These are phyloP conservation scores for Diogma glabrata DNA, from an alignment of 2,888 invertebrate genomes.

Conservation along the genomic window DNA sequence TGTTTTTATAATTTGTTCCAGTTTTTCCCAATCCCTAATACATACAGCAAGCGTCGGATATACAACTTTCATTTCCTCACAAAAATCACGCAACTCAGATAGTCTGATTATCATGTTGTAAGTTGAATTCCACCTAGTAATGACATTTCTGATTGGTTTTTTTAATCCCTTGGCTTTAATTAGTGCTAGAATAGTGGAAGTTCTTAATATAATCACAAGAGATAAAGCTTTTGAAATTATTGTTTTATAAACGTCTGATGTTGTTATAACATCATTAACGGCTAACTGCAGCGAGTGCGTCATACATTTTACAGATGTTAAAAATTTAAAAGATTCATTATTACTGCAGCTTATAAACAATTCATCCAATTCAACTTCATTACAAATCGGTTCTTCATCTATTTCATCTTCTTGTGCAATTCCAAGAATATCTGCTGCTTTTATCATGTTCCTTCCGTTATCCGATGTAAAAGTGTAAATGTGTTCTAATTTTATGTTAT, in stretches of 20 bases:
- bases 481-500: too few species aligned
- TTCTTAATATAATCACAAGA: constrained; percentile 2
- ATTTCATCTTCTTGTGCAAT: background rate
- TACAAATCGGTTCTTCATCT: background rate
- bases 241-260: background rate
- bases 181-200: constrained; percentile 1
- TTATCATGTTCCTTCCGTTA: background rate
- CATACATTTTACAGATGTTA: background rate
- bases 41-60: background rate
- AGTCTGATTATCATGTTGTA: background rate
- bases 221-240: background rate
- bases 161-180: constrained; percentile 4
- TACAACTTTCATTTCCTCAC: background rate
- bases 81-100: constrained; percentile 4
- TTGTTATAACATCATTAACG: background rate
- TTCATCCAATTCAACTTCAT: background rate
- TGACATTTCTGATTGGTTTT: constrained; percentile 2
- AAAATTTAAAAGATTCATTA: background rate
- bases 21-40: background rate
- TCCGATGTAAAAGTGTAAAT: too few species aligned
- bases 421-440: background rate
- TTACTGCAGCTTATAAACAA: background rate
- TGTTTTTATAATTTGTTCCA: constrained; percentile 1
- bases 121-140: constrained; percentile 6
- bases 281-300: constrained; percentile 3